A percentile compares a stretch with the other conserved stretches of the same genome.
phyloP scores from a whole-genome alignment of 2,113 vertebrate genomes.

The Monarcha castaneiventris region DNA sequence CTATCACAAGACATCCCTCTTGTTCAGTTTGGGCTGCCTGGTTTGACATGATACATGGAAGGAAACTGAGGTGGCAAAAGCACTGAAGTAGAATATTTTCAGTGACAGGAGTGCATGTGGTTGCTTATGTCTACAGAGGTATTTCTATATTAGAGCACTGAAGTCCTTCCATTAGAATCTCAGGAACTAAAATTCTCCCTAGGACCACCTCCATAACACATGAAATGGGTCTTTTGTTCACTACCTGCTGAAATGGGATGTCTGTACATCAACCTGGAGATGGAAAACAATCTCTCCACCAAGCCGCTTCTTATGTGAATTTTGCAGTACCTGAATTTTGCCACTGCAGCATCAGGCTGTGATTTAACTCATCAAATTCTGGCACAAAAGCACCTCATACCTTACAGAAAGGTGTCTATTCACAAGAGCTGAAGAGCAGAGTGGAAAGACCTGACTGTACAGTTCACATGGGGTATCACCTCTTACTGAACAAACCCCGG shows the following conservation, averaged over 20 bases:
- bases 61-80: not conserved
- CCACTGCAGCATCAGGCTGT: not conserved
- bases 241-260: not conserved
- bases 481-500: not conserved
- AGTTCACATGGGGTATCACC: not conserved
- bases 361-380: not conserved
- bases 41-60: not conserved
- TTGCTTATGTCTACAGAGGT: not conserved
- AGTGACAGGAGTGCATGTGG: accelerated
- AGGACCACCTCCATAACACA: not conserved
- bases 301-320: not conserved
- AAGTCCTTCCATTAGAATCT: not conserved
- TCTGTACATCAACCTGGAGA: not conserved
- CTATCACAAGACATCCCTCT: not conserved
- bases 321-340: not conserved
- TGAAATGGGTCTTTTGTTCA: not conserved
- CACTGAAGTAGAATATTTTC: not conserved
- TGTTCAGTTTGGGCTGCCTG: not conserved
- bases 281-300: not conserved
- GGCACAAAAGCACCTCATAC: not conserved
- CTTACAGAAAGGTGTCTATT: not conserved
- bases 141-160: not conserved
- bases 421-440: not conserved
- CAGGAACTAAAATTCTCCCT: not conserved
- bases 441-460: accelerated